phyloP scores from a whole-genome alignment of 2,797 vertebrate species.

The Sebastes variabilis region DNA sequence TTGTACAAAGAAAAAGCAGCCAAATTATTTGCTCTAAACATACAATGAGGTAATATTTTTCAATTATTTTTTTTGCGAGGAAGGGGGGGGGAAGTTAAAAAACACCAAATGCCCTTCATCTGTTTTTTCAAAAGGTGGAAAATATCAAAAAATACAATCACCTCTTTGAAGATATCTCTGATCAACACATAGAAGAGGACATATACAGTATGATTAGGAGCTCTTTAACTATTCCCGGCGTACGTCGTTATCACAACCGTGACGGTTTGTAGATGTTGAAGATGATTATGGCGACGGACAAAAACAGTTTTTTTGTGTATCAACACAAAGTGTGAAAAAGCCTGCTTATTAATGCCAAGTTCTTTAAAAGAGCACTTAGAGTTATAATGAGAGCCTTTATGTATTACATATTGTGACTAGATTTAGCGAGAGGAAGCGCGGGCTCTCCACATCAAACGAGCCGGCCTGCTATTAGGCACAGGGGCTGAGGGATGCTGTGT shows the following conservation, averaged over 20 bases:
- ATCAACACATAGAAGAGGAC: conserved; percentile 53
- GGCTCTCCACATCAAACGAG: conserved; percentile 96
- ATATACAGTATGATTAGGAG: conserved; percentile 52
- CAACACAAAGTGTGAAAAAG: conserved; percentile 66
- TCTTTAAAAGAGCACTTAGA: conserved; percentile 90
- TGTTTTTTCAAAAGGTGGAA: conserved; percentile 43
- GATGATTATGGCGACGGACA: conserved; percentile 50
- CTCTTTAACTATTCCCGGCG: conserved; percentile 45
- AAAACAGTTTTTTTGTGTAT: conserved; percentile 64
- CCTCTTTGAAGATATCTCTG: conserved; percentile 68
- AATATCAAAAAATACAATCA: conserved; percentile 56
- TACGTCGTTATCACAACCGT: conserved; percentile 57
- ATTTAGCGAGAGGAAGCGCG: conserved; percentile 87
- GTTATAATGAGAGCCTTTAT: conserved; percentile 95
- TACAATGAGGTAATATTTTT: conserved; percentile 49
- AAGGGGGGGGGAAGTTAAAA: not conserved
- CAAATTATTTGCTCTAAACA: conserved; percentile 63
- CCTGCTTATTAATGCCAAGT: conserved; percentile 87
- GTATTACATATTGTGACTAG: conserved; percentile 93
- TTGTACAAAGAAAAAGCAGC: conserved; percentile 40
- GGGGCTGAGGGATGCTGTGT: conserved; percentile 89
- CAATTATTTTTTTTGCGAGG: conserved; percentile 45
- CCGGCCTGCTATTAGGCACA: conserved; percentile 92
- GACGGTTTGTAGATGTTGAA: conserved; percentile 48
- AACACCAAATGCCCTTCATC: conserved; percentile 55